These are phyloP conservation scores for Hippoglossus stenolepis DNA, from an alignment of 2,113 vertebrate genomes.

Conservation along the genomic window DNA sequence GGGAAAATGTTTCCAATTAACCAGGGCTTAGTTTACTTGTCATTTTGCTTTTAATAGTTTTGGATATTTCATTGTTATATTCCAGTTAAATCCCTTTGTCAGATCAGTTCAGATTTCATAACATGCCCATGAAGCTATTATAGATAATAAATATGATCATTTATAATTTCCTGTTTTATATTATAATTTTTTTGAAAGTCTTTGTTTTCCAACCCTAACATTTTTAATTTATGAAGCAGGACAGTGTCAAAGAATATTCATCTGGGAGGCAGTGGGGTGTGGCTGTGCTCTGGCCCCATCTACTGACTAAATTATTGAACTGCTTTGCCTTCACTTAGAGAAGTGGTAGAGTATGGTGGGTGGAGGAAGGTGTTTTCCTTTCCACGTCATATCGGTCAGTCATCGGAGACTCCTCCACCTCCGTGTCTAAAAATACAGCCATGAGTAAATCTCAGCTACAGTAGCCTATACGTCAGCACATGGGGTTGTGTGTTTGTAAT, in stretches of 20 bases:
- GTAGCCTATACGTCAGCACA: conserved; percentile 19
- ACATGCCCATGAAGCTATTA: background rate
- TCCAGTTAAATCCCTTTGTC: background rate
- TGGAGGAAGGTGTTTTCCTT: conserved; percentile 44
- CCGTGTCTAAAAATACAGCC: conserved; percentile 65
- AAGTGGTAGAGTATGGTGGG: background rate
- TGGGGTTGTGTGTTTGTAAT: conserved; percentile 59
- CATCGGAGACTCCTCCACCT: conserved; percentile 41
- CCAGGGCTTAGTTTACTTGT: background rate
- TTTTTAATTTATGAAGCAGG: too few species aligned
- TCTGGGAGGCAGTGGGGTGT: background rate
- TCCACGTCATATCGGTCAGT: conserved; percentile 15
- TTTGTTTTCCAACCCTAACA: background rate
- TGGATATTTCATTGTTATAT: background rate
- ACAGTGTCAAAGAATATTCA: background rate
- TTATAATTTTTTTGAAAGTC: too few species aligned
- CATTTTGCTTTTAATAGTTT: too few species aligned
- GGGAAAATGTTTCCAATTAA: background rate
- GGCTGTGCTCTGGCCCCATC: conserved; percentile 58
- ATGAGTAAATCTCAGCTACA: conserved; percentile 57
- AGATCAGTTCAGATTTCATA: background rate
- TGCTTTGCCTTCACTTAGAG: background rate
- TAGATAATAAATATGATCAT: background rate
- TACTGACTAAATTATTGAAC: conserved; percentile 35
- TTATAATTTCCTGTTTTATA: background rate